These are phyloP conservation scores for Aleiodes leptofemur DNA, from an alignment of 2,888 invertebrate species.

Conservation along the genomic window DNA sequence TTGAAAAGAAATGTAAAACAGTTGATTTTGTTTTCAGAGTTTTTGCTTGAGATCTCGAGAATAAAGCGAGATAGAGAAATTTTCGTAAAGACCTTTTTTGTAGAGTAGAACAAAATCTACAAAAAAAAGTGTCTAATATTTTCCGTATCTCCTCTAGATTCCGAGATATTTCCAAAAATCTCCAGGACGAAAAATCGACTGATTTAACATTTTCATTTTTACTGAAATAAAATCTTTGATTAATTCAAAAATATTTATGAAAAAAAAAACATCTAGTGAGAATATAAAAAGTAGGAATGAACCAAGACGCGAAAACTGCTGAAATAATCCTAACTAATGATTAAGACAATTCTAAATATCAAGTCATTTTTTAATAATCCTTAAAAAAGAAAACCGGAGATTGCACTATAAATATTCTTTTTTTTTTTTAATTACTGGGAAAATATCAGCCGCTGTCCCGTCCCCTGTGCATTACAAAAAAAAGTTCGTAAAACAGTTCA, in stretches of 20 bases:
- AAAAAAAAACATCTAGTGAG: slow-evolving; percentile 18
- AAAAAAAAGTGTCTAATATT: too few relatives aligned
- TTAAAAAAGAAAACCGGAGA: not conserved
- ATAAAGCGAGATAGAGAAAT: not conserved
- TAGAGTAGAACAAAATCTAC: too few relatives aligned
- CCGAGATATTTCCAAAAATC: too few relatives aligned
- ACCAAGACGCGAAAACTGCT: not conserved
- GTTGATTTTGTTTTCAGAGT: not conserved
- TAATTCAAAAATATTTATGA: not conserved
- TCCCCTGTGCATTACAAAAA: too few relatives aligned
- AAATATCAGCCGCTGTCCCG: too few relatives aligned
- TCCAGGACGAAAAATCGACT: too few relatives aligned
- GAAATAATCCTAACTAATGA: not conserved
- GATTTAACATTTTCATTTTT: not conserved
- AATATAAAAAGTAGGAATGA: slow-evolving; percentile 8
- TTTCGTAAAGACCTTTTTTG: not conserved
- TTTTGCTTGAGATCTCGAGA: not conserved
- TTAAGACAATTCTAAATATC: slow-evolving; percentile 57
- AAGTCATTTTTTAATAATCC: slow-evolving; percentile 68
- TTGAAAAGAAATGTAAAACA: too few relatives aligned
- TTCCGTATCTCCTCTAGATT: too few relatives aligned
- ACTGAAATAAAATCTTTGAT: slow-evolving; percentile 1
- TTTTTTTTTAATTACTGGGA: too few relatives aligned
- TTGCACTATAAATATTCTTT: too few relatives aligned
- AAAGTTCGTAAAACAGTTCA: too few relatives aligned